Evolutionary conservation across 1,140 invertebrate species (phyloP), one percentile per base, ranked within the genome.

Genomic region (Hypsibius dujardini): DNA sequence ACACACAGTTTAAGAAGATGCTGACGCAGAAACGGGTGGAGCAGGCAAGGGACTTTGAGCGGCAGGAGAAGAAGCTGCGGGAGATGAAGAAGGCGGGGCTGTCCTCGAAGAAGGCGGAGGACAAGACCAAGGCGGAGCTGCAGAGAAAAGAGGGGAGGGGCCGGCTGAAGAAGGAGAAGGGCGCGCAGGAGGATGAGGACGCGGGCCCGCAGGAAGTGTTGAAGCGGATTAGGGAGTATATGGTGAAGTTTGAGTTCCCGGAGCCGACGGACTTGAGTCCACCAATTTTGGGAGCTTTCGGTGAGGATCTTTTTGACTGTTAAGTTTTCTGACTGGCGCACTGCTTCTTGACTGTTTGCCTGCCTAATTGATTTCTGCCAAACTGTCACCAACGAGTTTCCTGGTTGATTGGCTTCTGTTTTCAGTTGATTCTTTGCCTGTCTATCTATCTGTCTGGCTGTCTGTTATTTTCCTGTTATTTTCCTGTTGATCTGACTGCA

Each of bases 191-290:
- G 72, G 85, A 87, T 40, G 90, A 92, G n/a, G 85, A 84, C 62
- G 79, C 81, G 28, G 86, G 86, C 56, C 87, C 89, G 0, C 85
- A 85, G 42, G 88, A 95, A 78, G 79, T 97, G 47, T 79, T 98
- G 71, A 86, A 89, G 72, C 87, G 86, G 77, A 92, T 92, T 2
- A 88, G 87, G 78, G 94, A 96, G 72, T 98, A 98, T 79, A 85
- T 91, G 74, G 95, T 98, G 47, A 98, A 97, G 81, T 98, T 98
- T 81, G 86, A 85, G 70, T 98, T 98, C 81, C 94, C 93, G 1
- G 90, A 95, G 79, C 92, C 94, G 47, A 87, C 92, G 47, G 89
- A 90, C 3, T 81, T 98, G 40, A 92, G 93, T 79, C 93, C 95
- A 2, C 95, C 95, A 7, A 93, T 98, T 79, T 82, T 98, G 59